Evolutionary conservation across 2,888 invertebrate genomes (phyloP), one percentile per base, ranked within the genome.

Genomic region (Xestia ashworthii): DNA sequence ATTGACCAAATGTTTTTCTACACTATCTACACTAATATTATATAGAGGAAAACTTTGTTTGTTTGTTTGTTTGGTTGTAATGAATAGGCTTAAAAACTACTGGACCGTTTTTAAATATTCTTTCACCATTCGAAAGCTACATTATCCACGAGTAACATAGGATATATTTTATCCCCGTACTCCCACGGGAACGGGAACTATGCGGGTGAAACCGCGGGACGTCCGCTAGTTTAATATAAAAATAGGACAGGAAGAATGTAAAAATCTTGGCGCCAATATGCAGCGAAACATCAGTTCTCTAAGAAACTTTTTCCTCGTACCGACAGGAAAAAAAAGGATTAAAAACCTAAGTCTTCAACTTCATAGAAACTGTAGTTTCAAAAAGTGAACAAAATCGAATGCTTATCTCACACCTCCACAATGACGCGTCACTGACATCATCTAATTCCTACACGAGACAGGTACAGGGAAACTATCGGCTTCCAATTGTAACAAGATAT

Each of bases 341-440:
- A 2, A 11, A 32, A 58, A 32, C 22, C 3, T 4, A 16, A n/a
- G 32, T 44, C 60, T 38, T 14, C 25, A 25, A 25, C n/a, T 32
- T 71, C 16, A 58, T 22, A 60, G 25, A 48, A 53, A 41, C 12
- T 22, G 0, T 25, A 25, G 32, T 65, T 58, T 65, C 0, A 72
- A 41, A 76, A 69, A 74, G 50, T 74, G n/a, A 71, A 58, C 71
- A 78, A 75, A 83, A 65, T 65, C 48, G 68, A 77, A 62, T 44
- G 38, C 48, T 65, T 65, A 46, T 53, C 76, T 68, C 68, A 80
- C 81, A 71, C 80, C 80, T 71, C 68, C 67, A 77, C 78, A 78
- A 83, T 83, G 81, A 77, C 71, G 79, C 60, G 67, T 73, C 25
- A 50, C 71, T 81, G 76, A 84, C 79, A 85, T 85, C 83, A 88